Base-by-base conservation (phyloP, 1,140 invertebrate genomes). In the Orius laevigatus region DNA sequence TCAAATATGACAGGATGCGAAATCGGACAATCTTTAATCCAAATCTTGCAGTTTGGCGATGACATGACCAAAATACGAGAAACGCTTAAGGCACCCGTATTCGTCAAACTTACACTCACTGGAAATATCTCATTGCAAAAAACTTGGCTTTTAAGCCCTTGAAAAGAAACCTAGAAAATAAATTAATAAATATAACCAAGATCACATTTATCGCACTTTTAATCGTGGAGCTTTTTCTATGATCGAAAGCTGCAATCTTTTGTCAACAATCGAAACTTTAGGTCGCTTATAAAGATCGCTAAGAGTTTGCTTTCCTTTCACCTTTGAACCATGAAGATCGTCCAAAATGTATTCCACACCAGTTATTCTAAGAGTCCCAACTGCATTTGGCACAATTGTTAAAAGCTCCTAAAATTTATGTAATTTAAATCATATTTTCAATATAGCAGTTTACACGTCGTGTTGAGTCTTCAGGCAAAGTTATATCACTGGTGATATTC, bases 61-160 rank as follows among this genome's bases (percentile, higher is more conserved):
- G 77, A 77, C 3, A 74, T 76, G 18, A 86, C 60, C 49, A 76
- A 66, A 16, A 86, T 64, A 56, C 75, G 75, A 42, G 69, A 70
- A 54, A 86, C 62, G 2, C 75, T 65, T 10, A 75, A 70, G 15
- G 72, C 73, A 9, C 83, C 81, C 25, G 71, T 67, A 58, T 86
- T 88, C 38, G 69, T 70, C 20, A 87, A 69, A 46, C 76, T 73
- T 2, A 86, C 66, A 38, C 72, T 70, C 4, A 84, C 62, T 25
- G 64, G 70, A 56, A 77, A 73, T 32, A 87, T 67, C 63, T 87
- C 81, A 5, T 82, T 80, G 57, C 77, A 78, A 36, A 85, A 63
- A 58, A 84, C 71, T 46, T 78, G 73, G 1, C 67, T 62, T 43
- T 70, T 72, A n/a, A 81, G 69, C 59, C 82, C 74, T 15, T 70